Evolutionary conservation across 2,888 invertebrate species (phyloP).

Genomic region (Mesoligia furuncula): DNA sequence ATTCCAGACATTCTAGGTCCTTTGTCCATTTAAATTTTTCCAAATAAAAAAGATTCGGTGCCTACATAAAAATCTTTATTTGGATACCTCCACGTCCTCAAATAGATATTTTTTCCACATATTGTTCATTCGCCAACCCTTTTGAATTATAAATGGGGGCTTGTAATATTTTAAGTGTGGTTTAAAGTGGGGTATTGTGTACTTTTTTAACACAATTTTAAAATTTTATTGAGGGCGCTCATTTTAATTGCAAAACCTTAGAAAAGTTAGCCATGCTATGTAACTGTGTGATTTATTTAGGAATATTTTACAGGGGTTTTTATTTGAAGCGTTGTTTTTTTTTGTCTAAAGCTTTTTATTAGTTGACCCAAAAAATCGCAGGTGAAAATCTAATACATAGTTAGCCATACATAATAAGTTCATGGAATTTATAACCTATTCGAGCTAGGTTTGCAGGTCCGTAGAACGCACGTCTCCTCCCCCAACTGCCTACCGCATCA

Average conservation of each 20-base stretch:
- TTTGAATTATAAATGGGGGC: conserved; percentile 57
- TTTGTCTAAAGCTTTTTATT: not conserved
- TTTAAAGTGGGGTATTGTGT: conserved; percentile 47
- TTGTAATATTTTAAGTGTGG: conserved; percentile 52
- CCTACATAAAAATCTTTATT: conserved; percentile 20
- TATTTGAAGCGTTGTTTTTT: not conserved
- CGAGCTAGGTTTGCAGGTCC: too few species aligned
- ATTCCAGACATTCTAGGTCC: not conserved
- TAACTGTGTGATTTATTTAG: not conserved
- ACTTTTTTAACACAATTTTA: conserved; percentile 10
- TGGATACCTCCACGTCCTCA: conserved; percentile 7
- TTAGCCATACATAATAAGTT: too few species aligned
- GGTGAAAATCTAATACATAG: not conserved
- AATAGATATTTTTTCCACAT: conserved; percentile 40
- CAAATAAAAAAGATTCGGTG: not conserved
- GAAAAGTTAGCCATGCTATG: not conserved
- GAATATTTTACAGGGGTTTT: not conserved
- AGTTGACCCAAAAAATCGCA: not conserved
- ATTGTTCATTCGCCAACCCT: conserved; percentile 38
- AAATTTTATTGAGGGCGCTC: conserved; percentile 10
- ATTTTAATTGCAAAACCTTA: not conserved
- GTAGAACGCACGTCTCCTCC: too few species aligned
- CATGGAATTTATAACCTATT: not conserved
- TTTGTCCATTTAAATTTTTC: not conserved
- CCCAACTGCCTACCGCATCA: too few species aligned